Conservation (phyloP, 2,888 invertebrate genomes). For the Oligia latruncula region DNA sequence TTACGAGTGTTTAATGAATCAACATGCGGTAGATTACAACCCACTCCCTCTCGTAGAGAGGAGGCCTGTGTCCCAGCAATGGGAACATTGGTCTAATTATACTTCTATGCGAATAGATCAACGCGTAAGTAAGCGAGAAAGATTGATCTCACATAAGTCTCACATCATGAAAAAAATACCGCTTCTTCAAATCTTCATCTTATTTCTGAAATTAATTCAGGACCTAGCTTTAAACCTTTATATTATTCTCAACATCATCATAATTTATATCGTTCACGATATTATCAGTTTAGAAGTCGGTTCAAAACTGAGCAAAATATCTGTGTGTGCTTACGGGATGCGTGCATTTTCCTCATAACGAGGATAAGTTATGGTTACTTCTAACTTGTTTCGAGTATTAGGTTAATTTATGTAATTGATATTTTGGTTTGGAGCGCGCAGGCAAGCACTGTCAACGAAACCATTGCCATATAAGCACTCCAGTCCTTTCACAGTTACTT, state of each 20-base stretch:
- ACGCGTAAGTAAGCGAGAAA: neutral
- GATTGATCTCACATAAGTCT: neutral
- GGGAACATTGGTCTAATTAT: neutral
- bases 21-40: neutral
- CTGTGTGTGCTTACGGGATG: conserved; percentile 37
- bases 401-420: conserved; percentile 12
- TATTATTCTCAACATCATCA: conserved; percentile 30
- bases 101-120: neutral
- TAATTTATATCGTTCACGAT: conserved; percentile 21
- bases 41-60: neutral
- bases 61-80: neutral
- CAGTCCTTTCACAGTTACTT: no score
- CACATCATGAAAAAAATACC: neutral
- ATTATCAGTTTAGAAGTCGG: conserved; percentile 27
- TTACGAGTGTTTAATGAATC: neutral
- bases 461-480: neutral
- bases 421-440: neutral
- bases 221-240: neutral
- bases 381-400: conserved; percentile 16
- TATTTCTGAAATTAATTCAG: neutral
- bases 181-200: neutral
- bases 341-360: conserved; percentile 48
- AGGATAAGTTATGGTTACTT: conserved; percentile 35
- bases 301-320: conserved; percentile 25
- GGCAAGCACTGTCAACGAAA: neutral